Base-by-base conservation (phyloP, 2,888 invertebrate genomes). In the Eustalomyia histrio region DNA sequence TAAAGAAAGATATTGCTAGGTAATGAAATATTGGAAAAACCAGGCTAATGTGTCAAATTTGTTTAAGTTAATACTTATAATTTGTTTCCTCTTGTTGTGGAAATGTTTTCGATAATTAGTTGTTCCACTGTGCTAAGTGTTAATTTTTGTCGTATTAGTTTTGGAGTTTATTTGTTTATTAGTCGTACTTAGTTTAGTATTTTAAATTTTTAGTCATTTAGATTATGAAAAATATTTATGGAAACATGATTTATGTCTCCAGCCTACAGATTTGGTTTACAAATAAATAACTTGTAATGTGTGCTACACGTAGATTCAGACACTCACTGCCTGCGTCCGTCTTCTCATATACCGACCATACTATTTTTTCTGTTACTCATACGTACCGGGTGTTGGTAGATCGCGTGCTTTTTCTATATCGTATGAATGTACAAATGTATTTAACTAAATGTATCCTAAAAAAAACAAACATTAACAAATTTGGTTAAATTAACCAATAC, bases 121-220 rank as follows among this genome's bases (percentile, higher is more conserved):
- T 16, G 63, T n/a, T 29, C 64, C 58, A 81, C 69, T 43, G 64
- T 81, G 65, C 61, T 29, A 0, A 58, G 55, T 71, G 65, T 53
- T 67, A 43, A 67, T 60, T 63, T 67, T 63, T 57, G 50, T 52
- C 47, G 58, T 60, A 39, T 39, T 79, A 12, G 60, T 80, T 76
- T 65, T 21, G 55, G 29, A 87, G 84, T 85, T 85, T 84, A 89
- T 89, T 89, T 89, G 87, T 89, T 87, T 89, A 88, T 88, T 89
- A 88, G 85, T 87, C 55, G 24, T 43, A 21, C 50, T 71, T 58
- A 63, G 65, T 55, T 57, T 57, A 16, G 24, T 57, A 55, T 67
- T 57, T 33, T 57, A 63, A 63, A 58, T 67, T 63, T 73, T 76
- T 71, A 81, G 74, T 81, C 78, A 78, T 81, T 78, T 75, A 71